Evolutionary conservation across 2,888 invertebrate species (phyloP), one percentile per base, ranked within the genome.

Genomic region (Sepioteuthis lessoniana): DNA sequence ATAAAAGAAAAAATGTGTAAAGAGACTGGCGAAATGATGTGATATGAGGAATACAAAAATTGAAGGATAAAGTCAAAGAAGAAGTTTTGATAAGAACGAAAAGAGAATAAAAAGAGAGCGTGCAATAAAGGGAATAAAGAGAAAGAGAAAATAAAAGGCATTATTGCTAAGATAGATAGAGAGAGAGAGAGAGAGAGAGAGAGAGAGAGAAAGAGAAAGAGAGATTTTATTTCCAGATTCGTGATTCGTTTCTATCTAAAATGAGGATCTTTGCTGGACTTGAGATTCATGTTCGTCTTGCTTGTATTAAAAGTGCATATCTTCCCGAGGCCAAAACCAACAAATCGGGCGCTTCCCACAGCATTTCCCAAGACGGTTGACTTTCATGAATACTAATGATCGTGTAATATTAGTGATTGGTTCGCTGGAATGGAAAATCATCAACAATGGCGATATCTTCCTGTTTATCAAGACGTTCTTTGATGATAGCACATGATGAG

Each of bases 351-450:
- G 35, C 76, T 76, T n/a, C 16, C 76, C 16, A 76, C 76, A 35
- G 16, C 76, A 35, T 76, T 76, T 76, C 76, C 76, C 76, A 76
- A 76, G 76, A 35, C 76, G 19, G 3, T n/a, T 35, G n/a, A 76
- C 76, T 76, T 76, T n/a, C 10, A 76, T 76, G 76, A 76, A 76
- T 76, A 76, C 76, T 76, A 76, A 76, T 76, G 76, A 76, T 76
- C 13, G n/a, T 35, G 76, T 35, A 76, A 76, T 35, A 76, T 76
- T 19, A n/a, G 76, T 76, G 76, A 76, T 76, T 76, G n/a, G n/a
- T 76, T 76, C 13, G 35, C 76, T 76, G 76, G 76, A 76, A 76
- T 76, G 13, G 76, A 76, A 76, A 76, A 76, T 76, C n/a, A n/a
- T 35, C 76, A 76, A n/a, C 76, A 76, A n/a, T n/a, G 76, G 76